Evolutionary conservation across 2,113 vertebrate species (phyloP), one percentile per base, ranked within the genome.

Genomic region (Lynx canadensis): DNA sequence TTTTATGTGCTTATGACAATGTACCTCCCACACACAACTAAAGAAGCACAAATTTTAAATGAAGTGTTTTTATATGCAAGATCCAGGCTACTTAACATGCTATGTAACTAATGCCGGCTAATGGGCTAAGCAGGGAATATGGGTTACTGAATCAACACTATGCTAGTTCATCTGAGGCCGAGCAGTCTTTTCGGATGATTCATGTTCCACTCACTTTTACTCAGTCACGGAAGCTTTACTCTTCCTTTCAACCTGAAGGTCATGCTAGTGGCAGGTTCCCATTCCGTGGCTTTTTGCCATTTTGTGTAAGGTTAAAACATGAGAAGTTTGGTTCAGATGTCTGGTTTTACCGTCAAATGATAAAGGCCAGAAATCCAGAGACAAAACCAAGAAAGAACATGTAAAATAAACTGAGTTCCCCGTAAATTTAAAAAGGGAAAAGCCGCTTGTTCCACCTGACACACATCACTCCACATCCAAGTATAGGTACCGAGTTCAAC

Each of bases 11-110:
- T 85, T 50, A 50, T 68, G 66, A 94, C 0, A 86, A 82, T 21
- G 4, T 55, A 52, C 80, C 78, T 97, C 93, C 41, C n/a, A 94
- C 96, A 78, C 33, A 31, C 50, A 50, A 55, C 60, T 29, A 76
- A 81, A 86, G 52, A 69, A 83, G 38, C 50, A 92, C 69, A 89
- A 63, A 76, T 50, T 29, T 68, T 66, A 0, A 95, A 79, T 82
- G 55, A 89, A 93, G 16, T 60, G 69, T 94, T 97, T 97, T 76
- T 80, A 13, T 89, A 31, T 69, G 97, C 74, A 96, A 60, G 84
- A 73, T 73, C 71, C 38, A 29, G 2, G 7, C 1, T 18, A 94
- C 83, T 85, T 78, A 93, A 80, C 23, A 65, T 6, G 50, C 25
- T 19, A 85, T 52, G 57, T 88, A 71, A 90, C 65, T 4, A 52